phyloP scores from a whole-genome alignment of 2,797 vertebrate species.

The Harpagifer antarcticus region DNA sequence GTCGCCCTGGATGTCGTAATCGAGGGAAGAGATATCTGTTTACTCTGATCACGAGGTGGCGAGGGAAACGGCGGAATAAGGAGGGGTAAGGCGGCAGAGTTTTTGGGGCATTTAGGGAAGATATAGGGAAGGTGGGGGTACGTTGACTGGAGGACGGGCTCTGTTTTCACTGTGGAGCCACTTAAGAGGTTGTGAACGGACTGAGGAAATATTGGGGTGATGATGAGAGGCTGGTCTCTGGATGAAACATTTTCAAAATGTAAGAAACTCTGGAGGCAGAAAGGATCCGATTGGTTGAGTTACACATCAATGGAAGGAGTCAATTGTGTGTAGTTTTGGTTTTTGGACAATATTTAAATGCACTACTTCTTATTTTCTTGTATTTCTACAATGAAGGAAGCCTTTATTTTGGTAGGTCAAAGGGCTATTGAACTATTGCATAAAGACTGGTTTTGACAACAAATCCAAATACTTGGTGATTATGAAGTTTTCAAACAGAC shows the following conservation, averaged over 20 bases:
- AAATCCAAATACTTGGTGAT: no score
- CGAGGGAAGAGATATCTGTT: conserved; percentile 77
- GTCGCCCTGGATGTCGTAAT: conserved; percentile 87
- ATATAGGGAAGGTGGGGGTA: neutral
- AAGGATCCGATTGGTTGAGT: neutral
- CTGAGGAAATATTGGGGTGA: neutral
- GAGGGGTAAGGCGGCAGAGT: neutral
- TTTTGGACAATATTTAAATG: neutral
- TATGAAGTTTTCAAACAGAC: no score
- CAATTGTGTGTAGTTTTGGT: neutral
- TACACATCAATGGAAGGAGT: neutral
- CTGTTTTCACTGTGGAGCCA: conserved; percentile 24
- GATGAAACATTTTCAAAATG: neutral
- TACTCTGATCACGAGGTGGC: conserved; percentile 23
- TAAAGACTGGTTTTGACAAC: no score
- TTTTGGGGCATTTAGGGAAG: neutral
- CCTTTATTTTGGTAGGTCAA: neutral
- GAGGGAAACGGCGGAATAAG: conserved; percentile 20
- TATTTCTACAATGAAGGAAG: neutral
- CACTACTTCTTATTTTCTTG: no score
- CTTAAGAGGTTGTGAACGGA: conserved; percentile 4
- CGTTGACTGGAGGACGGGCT: conserved; percentile 46
- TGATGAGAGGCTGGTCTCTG: conserved; percentile 24
- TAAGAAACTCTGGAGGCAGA: conserved; percentile 13
- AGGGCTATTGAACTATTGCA: no score